Evolutionary conservation across 2,888 invertebrate species (phyloP).

Genomic region (Didymodactylos carnosus): DNA sequence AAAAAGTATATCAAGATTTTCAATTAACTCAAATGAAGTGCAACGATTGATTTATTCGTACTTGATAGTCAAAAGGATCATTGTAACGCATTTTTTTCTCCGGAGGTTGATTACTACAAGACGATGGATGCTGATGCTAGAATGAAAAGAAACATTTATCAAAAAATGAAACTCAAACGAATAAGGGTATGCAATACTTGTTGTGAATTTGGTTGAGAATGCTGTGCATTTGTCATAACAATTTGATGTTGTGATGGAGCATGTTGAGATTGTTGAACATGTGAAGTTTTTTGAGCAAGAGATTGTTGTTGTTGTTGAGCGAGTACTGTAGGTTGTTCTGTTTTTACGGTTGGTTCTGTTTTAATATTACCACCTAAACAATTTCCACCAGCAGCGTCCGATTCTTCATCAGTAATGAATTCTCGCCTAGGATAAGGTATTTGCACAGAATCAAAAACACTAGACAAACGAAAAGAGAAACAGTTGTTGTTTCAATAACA

Average conservation of each 20-base stretch:
- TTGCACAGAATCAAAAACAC: constrained; percentile 53
- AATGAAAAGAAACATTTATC: no score
- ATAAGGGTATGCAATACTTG: no score
- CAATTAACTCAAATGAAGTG: no score
- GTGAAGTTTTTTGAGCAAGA: background rate
- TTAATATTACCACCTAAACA: background rate
- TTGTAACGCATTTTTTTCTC: background rate
- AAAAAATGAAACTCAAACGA: no score
- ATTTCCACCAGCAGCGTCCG: background rate
- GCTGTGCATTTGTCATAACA: no score
- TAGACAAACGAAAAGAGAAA: constrained; percentile 21
- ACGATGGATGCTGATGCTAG: background rate
- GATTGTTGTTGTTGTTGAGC: background rate
- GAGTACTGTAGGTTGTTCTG: background rate
- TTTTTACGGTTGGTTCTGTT: background rate
- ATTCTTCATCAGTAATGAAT: constrained; percentile 80
- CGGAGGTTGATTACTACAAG: background rate
- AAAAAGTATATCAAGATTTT: no score
- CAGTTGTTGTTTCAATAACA: background rate
- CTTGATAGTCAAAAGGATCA: background rate
- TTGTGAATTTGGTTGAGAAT: background rate
- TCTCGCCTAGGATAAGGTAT: constrained; percentile 96
- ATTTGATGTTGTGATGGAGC: no score
- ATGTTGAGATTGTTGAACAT: no score
- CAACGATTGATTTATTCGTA: no score